Percentiles rank a stretch among this genome's conserved stretches.
These are phyloP conservation scores for Oncorhynchus masou DNA, from an alignment of 2,113 vertebrate species.

Conservation along the genomic window DNA sequence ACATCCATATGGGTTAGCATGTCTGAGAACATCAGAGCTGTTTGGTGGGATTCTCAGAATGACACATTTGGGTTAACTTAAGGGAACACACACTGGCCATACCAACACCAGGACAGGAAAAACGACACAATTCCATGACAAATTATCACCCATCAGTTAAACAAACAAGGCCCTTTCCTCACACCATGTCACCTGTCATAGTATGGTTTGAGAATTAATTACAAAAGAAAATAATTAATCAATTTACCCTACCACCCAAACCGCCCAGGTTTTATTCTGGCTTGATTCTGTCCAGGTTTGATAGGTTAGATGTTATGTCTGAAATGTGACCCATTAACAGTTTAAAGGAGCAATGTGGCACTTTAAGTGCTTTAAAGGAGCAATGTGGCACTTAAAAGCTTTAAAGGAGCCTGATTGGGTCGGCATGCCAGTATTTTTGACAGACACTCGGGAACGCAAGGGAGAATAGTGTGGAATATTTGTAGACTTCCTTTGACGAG, in stretches of 20 bases:
- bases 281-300: too few relatives aligned
- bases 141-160: slow-evolving; percentile 68
- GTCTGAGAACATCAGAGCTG: slow-evolving; percentile 64
- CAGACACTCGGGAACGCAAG: slow-evolving; percentile 65
- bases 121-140: slow-evolving; percentile 68
- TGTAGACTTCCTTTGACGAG: slow-evolving; percentile 75
- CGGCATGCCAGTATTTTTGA: slow-evolving; percentile 69
- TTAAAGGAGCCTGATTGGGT: slow-evolving; percentile 36
- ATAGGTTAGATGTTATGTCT: too few relatives aligned
- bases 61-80: slow-evolving; percentile 70
- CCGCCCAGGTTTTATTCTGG: too few relatives aligned
- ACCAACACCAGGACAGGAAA: slow-evolving; percentile 50
- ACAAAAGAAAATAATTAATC: background rate
- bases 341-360: too few relatives aligned
- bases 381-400: too few relatives aligned
- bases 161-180: slow-evolving; percentile 59
- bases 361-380: too few relatives aligned
- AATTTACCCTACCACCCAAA: too few relatives aligned
- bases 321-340: too few relatives aligned
- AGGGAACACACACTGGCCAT: slow-evolving; percentile 65
- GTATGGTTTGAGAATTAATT: background rate
- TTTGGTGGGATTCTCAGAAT: slow-evolving; percentile 66
- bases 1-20: slow-evolving; percentile 66
- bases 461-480: slow-evolving; percentile 70
- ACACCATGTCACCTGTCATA: slow-evolving; percentile 11